Evolutionary conservation across 2,888 invertebrate genomes (phyloP).

Genomic region (Athalia circularis): DNA sequence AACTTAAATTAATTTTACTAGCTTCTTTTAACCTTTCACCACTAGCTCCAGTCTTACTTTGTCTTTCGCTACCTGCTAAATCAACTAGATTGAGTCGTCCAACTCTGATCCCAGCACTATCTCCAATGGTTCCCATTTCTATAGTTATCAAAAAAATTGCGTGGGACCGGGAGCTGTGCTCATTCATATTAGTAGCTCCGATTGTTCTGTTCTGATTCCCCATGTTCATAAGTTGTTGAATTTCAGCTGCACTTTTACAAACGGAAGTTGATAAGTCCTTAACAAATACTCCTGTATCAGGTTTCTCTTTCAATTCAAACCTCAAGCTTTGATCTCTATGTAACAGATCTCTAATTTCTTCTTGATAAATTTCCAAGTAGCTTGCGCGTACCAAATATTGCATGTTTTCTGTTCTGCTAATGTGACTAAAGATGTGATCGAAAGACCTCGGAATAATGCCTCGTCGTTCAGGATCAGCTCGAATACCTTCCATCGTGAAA

Average conservation of each 20-base stretch:
- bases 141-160: constrained; percentile 99
- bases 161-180: constrained; percentile 97
- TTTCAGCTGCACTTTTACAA: constrained; percentile 95
- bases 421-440: constrained; percentile 97
- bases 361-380: constrained; percentile 98
- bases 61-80: constrained; percentile 98
- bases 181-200: constrained; percentile 98
- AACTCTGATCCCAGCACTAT: constrained; percentile 79
- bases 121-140: constrained; percentile 90
- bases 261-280: constrained; percentile 96
- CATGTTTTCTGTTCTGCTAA: constrained; percentile 91
- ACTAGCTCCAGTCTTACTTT: constrained; percentile 96
- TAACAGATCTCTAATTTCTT: constrained; percentile 85
- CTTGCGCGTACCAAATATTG: constrained; percentile 97
- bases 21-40: constrained; percentile 96
- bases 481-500: constrained; percentile 85
- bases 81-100: constrained; percentile 98
- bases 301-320: constrained; percentile 85
- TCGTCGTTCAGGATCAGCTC: constrained; percentile 81
- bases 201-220: constrained; percentile 97
- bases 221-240: constrained; percentile 93
- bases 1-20: constrained; percentile 96
- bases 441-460: constrained; percentile 98
- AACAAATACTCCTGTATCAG: constrained; percentile 93
- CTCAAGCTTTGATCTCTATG: constrained; percentile 82